phyloP scores from a whole-genome alignment of 1,140 invertebrate species.

The Euglossa dilemma region DNA sequence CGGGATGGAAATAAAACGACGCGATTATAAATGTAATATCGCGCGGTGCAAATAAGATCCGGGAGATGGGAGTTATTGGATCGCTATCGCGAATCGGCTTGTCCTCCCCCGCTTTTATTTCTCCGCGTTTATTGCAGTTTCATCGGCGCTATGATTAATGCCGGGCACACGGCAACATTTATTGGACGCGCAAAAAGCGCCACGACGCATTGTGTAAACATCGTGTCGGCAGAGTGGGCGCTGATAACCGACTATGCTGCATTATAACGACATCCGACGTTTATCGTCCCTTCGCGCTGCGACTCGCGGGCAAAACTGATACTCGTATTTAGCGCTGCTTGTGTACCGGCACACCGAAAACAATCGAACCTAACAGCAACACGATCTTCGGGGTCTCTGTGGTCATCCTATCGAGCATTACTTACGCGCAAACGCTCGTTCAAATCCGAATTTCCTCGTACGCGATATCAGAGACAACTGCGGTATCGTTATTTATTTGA shows the following conservation, averaged over 20 bases:
- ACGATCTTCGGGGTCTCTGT: too few relatives aligned
- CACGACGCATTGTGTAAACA: constrained; percentile 15
- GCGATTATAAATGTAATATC: too few relatives aligned
- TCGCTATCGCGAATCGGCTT: neutral
- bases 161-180: neutral
- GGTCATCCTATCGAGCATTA: too few relatives aligned
- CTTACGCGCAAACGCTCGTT: too few relatives aligned
- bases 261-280: constrained; percentile 32
- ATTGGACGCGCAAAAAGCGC: constrained; percentile 11
- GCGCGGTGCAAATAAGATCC: too few relatives aligned
- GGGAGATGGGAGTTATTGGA: neutral
- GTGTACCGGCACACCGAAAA: too few relatives aligned
- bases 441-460: too few relatives aligned
- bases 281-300: constrained; percentile 5
- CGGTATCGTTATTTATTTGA: too few relatives aligned
- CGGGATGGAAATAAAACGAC: too few relatives aligned
- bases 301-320: neutral
- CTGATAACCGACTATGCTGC: constrained; percentile 18
- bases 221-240: neutral
- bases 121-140: neutral
- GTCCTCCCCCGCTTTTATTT: constrained; percentile 5
- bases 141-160: constrained; percentile 21
- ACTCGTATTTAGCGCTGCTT: too few relatives aligned
- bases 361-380: too few relatives aligned
- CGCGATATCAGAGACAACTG: too few relatives aligned